Evolutionary conservation across 2,797 vertebrate genomes (phyloP), one percentile per base, ranked within the genome.

Genomic region (Peromyscus eremicus): DNA sequence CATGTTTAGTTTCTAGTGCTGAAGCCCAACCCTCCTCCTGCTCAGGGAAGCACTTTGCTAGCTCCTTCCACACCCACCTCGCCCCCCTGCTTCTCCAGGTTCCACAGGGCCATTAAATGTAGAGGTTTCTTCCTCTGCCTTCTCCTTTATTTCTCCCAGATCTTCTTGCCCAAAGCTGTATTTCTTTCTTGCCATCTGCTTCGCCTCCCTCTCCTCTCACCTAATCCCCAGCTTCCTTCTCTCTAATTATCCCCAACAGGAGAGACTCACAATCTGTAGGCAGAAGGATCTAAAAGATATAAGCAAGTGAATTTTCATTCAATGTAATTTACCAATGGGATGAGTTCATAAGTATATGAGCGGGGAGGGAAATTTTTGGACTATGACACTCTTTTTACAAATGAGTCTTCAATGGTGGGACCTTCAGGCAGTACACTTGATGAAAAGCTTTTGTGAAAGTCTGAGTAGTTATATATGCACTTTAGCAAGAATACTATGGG

Each of bases 101-200:
- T 66, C 16, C 4, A 1, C 52, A 70, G 71, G 71, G 23, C 89
- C 7, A 0, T n/a, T 23, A 1, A 1, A 70, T 32, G 3, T 37
- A 23, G 9, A 0, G 0, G 16, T 27, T 49, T 82, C 64, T n/a
- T 66, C 11, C 76, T 49, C 73, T 25, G 76, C 12, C n/a, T 75
- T 68, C 73, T 27, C 6, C 32, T 87, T 89, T 93, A 77, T 96
- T 82, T 95, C 73, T 95, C 96, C 93, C 96, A 83, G 52, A 92
- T 52, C 92, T 90, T 87, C 64, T 14, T 1, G 66, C 86, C 80
- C 40, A 52, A 83, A 79, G n/a, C 17, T 85, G 46, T 84, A 64
- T 89, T 93, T 96, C 89, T 93, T 94, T 4, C 0, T 46, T 27
- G 52, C 97, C 96, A 94, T 97, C 96, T 97, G 96, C 57, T 97